These are phyloP conservation scores for Platycercus adscitus DNA, from an alignment of 2,113 vertebrate genomes.

Conservation along the genomic window DNA sequence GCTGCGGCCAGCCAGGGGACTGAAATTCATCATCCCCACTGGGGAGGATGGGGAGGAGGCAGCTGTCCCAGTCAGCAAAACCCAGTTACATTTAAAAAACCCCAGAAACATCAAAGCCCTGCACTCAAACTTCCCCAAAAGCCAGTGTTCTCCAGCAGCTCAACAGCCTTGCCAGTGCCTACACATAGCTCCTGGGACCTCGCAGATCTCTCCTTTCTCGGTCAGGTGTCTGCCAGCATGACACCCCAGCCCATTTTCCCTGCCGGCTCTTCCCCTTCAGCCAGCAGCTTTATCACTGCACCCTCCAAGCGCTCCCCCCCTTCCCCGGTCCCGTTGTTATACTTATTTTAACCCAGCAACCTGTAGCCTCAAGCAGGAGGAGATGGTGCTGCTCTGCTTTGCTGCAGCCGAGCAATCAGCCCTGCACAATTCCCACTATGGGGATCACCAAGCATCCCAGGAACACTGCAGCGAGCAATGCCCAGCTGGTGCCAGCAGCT, in stretches of 20 bases:
- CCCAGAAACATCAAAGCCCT: not conserved
- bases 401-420: not conserved
- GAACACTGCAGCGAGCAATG: fast-evolving
- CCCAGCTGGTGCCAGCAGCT: not conserved
- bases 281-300: not conserved
- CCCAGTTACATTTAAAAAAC: not conserved
- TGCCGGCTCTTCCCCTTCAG: not conserved
- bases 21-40: fast-evolving
- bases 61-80: not conserved
- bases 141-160: not conserved
- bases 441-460: not conserved
- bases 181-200: not conserved
- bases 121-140: not conserved
- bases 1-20: not conserved
- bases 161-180: not conserved
- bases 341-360: not conserved
- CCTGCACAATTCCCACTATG: fast-evolving
- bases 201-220: not conserved
- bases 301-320: not conserved
- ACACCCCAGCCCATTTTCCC: no score
- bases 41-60: not conserved
- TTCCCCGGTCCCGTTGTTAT: not conserved
- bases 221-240: not conserved
- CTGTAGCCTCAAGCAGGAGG: not conserved
- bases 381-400: not conserved